Evolutionary conservation across 2,888 invertebrate genomes (phyloP).

Genomic region (Drosophila testacea): DNA sequence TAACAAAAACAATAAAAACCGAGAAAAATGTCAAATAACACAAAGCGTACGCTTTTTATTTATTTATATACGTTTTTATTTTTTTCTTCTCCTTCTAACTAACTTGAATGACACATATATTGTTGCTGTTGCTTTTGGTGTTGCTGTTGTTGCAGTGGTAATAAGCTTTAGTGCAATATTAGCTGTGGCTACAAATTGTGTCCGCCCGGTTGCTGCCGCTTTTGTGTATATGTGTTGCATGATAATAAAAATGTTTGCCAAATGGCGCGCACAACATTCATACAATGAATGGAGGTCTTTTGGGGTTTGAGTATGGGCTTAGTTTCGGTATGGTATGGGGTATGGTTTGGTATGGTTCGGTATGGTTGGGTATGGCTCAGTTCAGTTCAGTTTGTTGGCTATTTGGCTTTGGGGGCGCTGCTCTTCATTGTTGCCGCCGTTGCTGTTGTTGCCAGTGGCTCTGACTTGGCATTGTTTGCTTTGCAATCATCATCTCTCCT

Average conservation of each 20-base stretch:
- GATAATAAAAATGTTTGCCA: conserved; percentile 79
- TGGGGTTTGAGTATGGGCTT: conserved; percentile 6
- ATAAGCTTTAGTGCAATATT: conserved; percentile 77
- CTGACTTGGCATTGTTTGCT: conserved; percentile 78
- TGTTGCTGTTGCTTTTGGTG: conserved; percentile 14
- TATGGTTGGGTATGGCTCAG: background rate
- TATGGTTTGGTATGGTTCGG: conserved; percentile 20
- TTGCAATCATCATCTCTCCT: conserved; percentile 66
- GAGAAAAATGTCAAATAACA: conserved; percentile 13
- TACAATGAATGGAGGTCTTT: conserved; percentile 54
- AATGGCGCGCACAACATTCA: conserved; percentile 62
- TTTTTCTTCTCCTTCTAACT: conserved; percentile 21
- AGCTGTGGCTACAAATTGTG: conserved; percentile 69
- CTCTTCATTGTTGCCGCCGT: conserved; percentile 46
- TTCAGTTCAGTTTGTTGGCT: conserved; percentile 46
- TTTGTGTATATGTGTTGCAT: conserved; percentile 42
- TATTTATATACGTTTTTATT: conserved; percentile 18
- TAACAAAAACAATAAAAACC: conserved; percentile 23
- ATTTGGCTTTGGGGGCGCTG: conserved; percentile 55
- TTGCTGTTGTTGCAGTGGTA: conserved; percentile 52
- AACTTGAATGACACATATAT: conserved; percentile 46
- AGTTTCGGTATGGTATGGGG: conserved; percentile 8
- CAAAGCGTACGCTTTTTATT: conserved; percentile 26
- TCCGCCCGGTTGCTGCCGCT: conserved; percentile 35
- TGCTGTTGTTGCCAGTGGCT: conserved; percentile 55